These are phyloP conservation scores for Malurus cyaneus DNA, from an alignment of 2,113 vertebrate species.

Conservation along the genomic window DNA sequence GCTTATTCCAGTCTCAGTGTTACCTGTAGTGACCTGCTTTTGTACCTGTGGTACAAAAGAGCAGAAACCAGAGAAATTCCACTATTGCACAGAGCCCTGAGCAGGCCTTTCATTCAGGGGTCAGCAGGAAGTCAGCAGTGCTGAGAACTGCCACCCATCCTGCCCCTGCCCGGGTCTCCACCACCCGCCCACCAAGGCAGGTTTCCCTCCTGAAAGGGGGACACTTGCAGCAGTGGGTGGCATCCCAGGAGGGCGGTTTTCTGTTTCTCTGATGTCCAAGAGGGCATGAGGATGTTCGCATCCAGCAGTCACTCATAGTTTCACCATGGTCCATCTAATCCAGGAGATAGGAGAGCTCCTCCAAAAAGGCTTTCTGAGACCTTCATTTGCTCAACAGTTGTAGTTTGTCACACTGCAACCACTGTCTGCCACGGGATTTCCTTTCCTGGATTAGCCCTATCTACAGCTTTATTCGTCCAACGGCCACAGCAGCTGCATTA, in stretches of 20 bases:
- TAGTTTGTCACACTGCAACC: background rate
- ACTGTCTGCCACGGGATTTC: background rate
- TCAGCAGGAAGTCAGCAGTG: background rate
- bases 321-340: background rate
- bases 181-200: background rate
- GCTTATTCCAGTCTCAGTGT: background rate
- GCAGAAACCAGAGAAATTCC: background rate
- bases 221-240: background rate
- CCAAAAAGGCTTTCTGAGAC: background rate
- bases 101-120: accelerated
- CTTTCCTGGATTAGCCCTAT: background rate
- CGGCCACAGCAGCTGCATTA: background rate
- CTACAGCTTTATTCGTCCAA: background rate
- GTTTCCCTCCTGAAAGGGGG: background rate
- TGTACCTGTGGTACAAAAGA: background rate
- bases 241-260: background rate
- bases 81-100: background rate
- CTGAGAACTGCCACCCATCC: background rate
- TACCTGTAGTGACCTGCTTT: background rate
- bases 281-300: background rate
- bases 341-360: background rate
- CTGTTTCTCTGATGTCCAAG: background rate
- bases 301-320: background rate
- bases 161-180: background rate
- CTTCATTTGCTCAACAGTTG: background rate